Evolutionary conservation across 2,888 invertebrate species (phyloP).

Genomic region (Zygothrica quintamaculata): DNA sequence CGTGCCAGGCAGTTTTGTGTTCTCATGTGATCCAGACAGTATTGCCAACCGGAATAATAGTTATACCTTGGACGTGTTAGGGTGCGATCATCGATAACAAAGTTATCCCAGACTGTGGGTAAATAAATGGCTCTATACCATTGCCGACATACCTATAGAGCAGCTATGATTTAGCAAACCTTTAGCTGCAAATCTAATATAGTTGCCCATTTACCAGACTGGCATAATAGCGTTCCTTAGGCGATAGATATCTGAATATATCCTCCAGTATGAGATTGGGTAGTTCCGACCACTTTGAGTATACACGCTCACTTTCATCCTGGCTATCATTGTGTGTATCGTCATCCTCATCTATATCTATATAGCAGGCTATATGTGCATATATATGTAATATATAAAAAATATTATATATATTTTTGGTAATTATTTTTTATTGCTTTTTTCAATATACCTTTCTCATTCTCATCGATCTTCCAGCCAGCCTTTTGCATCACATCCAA

Average conservation of each 20-base stretch:
- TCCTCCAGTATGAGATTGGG: constrained; percentile 91
- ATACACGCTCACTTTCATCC: constrained; percentile 83
- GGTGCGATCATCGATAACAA: constrained; percentile 89
- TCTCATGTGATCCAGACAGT: constrained; percentile 89
- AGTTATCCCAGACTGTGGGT: constrained; percentile 90
- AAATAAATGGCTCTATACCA: constrained; percentile 90
- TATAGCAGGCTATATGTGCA: constrained; percentile 85
- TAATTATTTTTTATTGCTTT: constrained; percentile 3
- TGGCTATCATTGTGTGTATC: constrained; percentile 78
- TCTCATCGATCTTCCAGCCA: constrained; percentile 82
- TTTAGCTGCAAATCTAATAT: too few species aligned
- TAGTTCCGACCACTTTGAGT: constrained; percentile 88
- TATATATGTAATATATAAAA: constrained; percentile 77
- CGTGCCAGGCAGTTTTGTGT: constrained; percentile 89
- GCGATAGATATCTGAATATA: constrained; percentile 88
- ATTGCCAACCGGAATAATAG: constrained; percentile 92
- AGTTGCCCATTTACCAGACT: constrained; percentile 89
- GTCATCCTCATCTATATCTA: constrained; percentile 84
- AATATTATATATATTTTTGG: too few species aligned
- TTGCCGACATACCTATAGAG: constrained; percentile 81
- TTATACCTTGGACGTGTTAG: constrained; percentile 91
- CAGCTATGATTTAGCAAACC: not conserved
- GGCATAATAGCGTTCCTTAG: constrained; percentile 90
- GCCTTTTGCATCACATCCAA: constrained; percentile 79
- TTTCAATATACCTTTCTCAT: constrained; percentile 81